phyloP scores from a whole-genome alignment of 1,140 invertebrate genomes.

The Nautilus pompilius region DNA sequence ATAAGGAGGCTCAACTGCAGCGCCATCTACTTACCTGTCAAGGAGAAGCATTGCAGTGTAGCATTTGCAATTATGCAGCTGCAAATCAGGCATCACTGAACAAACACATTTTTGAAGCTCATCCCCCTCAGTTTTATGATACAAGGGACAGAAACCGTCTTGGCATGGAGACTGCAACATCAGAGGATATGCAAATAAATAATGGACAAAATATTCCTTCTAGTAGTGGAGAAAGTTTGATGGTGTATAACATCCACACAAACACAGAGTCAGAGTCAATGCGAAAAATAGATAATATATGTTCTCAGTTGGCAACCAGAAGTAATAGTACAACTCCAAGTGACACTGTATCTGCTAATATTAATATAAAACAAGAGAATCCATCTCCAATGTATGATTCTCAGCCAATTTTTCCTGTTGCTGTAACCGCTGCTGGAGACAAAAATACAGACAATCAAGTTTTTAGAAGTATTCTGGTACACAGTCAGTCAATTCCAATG shows the following conservation, averaged over 20 bases:
- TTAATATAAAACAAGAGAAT: constrained; percentile 26
- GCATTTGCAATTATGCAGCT: constrained; percentile 32
- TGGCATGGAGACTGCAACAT: background rate
- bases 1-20: constrained; percentile 39
- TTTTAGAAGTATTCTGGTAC: no score
- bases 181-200: no score
- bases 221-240: background rate
- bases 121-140: constrained; percentile 23
- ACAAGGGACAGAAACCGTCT: constrained; percentile 7
- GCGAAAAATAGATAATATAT: constrained; percentile 26
- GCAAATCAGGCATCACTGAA: constrained; percentile 30
- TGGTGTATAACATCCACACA: constrained; percentile 1
- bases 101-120: constrained; percentile 34
- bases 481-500: no score
- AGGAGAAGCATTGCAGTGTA: constrained; percentile 32
- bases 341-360: background rate
- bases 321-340: background rate
- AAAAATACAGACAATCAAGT: no score
- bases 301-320: constrained; percentile 23
- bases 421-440: background rate
- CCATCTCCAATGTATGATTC: constrained; percentile 16
- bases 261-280: constrained; percentile 16
- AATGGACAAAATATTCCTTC: no score
- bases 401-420: constrained; percentile 4
- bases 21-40: constrained; percentile 38